Percentiles rank a stretch among this genome's conserved stretches.
phyloP scores from a whole-genome alignment of 2,113 vertebrate genomes.

The Pterocles burchelli region DNA sequence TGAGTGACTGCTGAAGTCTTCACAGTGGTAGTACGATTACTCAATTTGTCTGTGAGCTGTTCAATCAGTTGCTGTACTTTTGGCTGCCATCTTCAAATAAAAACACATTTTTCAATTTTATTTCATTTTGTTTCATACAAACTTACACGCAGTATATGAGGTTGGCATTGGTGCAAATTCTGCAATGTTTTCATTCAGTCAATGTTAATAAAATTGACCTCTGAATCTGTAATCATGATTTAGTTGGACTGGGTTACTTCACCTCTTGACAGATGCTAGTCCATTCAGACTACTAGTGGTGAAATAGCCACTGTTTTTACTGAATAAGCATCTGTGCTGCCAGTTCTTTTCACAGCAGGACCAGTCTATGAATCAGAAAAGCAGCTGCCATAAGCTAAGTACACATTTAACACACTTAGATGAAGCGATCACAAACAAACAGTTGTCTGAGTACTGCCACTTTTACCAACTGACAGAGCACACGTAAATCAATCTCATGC shows the following conservation, averaged over 20 bases:
- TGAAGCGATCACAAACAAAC: not conserved
- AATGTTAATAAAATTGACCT: not conserved
- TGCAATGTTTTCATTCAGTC: not conserved
- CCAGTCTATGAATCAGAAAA: not conserved
- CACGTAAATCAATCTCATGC: not conserved
- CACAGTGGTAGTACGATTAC: not conserved
- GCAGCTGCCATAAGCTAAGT: not conserved
- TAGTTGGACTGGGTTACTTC: not conserved
- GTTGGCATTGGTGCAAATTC: not conserved
- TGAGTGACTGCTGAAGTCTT: conserved; percentile 77
- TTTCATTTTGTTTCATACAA: not conserved
- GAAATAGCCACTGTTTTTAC: not conserved
- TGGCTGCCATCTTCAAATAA: conserved; percentile 83
- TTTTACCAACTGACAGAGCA: not conserved
- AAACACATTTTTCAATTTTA: not conserved
- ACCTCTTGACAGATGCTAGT: not conserved
- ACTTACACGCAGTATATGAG: not conserved
- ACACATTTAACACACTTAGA: not conserved
- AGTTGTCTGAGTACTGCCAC: not conserved
- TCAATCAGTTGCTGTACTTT: conserved; percentile 79
- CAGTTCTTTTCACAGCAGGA: not conserved
- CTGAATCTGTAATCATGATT: not conserved
- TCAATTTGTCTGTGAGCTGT: conserved; percentile 68
- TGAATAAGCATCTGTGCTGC: not conserved
- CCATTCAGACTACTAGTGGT: not conserved